Evolutionary conservation across 2,888 invertebrate species (phyloP).

Genomic region (Chloroclystis v-ata): DNA sequence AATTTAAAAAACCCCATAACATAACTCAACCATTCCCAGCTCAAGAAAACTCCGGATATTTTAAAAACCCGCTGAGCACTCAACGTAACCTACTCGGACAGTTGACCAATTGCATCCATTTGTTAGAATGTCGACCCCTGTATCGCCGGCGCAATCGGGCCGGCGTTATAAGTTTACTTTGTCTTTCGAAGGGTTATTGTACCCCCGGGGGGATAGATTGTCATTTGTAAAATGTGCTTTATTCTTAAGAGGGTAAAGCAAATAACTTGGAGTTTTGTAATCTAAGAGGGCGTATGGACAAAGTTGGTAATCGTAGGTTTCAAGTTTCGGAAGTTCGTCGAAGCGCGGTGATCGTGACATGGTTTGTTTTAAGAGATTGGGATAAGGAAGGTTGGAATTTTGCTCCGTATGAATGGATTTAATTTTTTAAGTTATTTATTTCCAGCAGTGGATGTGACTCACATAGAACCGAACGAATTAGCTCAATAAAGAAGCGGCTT

Average conservation of each 20-base stretch:
- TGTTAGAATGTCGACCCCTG: constrained; percentile 35
- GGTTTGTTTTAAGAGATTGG: too few species aligned
- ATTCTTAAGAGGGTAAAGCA: background rate
- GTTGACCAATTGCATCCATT: constrained; percentile 40
- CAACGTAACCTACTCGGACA: constrained; percentile 22
- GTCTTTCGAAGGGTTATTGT: constrained; percentile 16
- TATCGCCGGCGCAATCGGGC: constrained; percentile 26
- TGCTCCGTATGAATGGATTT: too few species aligned
- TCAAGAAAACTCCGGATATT: background rate
- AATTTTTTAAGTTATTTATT: too few species aligned
- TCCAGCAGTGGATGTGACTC: too few species aligned
- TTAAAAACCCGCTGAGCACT: background rate
- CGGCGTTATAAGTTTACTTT: constrained; percentile 18
- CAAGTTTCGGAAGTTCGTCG: too few species aligned
- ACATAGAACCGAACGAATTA: too few species aligned
- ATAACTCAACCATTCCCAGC: too few species aligned
- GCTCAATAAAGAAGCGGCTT: too few species aligned
- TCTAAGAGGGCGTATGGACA: background rate
- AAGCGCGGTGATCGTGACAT: too few species aligned
- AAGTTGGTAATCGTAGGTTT: too few species aligned
- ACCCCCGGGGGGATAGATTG: constrained; percentile 1
- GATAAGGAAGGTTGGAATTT: too few species aligned
- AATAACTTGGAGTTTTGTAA: background rate
- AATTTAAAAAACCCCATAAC: background rate
- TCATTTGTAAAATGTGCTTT: constrained; percentile 6